These are phyloP conservation scores for Ophion obscuratus DNA, from an alignment of 2,888 invertebrate species.

Conservation along the genomic window DNA sequence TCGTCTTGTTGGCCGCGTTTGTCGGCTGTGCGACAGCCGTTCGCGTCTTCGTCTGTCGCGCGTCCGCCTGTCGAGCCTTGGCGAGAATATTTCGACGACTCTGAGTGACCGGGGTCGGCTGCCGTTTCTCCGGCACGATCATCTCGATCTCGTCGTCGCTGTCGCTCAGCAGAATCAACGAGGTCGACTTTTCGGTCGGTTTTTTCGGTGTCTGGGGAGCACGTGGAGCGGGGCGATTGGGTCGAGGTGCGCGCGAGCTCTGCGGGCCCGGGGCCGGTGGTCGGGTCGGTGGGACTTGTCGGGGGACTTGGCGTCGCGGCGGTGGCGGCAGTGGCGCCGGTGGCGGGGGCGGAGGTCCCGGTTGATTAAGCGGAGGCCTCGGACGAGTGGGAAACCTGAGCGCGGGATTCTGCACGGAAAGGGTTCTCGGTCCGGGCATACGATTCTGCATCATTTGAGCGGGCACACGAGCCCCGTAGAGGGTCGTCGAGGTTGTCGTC, in stretches of 20 bases:
- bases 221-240: slow-evolving; percentile 29
- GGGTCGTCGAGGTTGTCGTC: slow-evolving; percentile 46
- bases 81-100: slow-evolving; percentile 47
- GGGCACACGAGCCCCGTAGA: slow-evolving; percentile 52
- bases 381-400: slow-evolving; percentile 35
- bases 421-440: slow-evolving; percentile 59
- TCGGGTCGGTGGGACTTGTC: not conserved
- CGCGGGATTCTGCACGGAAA: slow-evolving; percentile 25
- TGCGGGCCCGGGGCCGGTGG: not conserved
- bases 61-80: slow-evolving; percentile 7
- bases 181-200: slow-evolving; percentile 74
- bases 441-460: slow-evolving; percentile 39
- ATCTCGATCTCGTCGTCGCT: slow-evolving; percentile 83
- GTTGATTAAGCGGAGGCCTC: not conserved
- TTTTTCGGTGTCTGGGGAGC: slow-evolving; percentile 29
- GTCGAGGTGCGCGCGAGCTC: slow-evolving; percentile 28
- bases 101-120: slow-evolving; percentile 15
- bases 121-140: slow-evolving; percentile 77
- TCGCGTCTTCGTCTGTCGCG: not conserved
- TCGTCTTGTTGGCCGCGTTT: slow-evolving; percentile 67
- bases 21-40: slow-evolving; percentile 18
- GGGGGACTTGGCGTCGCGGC: slow-evolving; percentile 41
- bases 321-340: not conserved
- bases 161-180: slow-evolving; percentile 81
- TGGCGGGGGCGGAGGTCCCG: not conserved